These are phyloP conservation scores for Caloenas nicobarica DNA, from an alignment of 2,113 vertebrate species.

Conservation along the genomic window DNA sequence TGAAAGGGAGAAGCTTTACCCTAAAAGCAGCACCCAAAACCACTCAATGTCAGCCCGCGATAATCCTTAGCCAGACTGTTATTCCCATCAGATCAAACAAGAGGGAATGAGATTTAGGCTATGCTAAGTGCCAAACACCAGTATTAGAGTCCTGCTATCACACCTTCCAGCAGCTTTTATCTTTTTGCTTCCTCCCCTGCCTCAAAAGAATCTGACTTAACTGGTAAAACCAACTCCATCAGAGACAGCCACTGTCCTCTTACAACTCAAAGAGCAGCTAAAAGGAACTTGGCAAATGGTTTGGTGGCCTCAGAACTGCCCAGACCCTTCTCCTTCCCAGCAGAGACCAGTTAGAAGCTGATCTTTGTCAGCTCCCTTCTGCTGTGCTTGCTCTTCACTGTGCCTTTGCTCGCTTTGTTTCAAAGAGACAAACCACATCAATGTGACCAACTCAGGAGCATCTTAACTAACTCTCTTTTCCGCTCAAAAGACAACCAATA, in stretches of 20 bases:
- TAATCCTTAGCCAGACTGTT: slow-evolving; percentile 22
- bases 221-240: not conserved
- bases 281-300: not conserved
- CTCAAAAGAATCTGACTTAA: not conserved
- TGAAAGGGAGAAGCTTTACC: slow-evolving; percentile 25
- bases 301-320: not conserved
- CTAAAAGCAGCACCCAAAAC: slow-evolving; percentile 8
- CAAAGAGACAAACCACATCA: not conserved
- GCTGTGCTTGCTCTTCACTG: not conserved
- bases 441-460: not conserved
- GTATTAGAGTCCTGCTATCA: not conserved
- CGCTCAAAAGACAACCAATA: not conserved
- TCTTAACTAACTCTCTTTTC: not conserved
- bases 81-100: slow-evolving; percentile 27
- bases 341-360: not conserved
- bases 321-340: not conserved
- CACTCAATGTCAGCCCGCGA: not conserved
- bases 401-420: not conserved
- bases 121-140: not conserved
- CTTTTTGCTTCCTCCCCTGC: not conserved
- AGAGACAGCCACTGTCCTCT: not conserved
- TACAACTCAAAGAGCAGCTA: not conserved
- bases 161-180: not conserved
- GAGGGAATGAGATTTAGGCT: not conserved
- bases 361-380: not conserved